Base-by-base conservation (phyloP, 2,888 invertebrate genomes). In the Drosophila mettleri region DNA sequence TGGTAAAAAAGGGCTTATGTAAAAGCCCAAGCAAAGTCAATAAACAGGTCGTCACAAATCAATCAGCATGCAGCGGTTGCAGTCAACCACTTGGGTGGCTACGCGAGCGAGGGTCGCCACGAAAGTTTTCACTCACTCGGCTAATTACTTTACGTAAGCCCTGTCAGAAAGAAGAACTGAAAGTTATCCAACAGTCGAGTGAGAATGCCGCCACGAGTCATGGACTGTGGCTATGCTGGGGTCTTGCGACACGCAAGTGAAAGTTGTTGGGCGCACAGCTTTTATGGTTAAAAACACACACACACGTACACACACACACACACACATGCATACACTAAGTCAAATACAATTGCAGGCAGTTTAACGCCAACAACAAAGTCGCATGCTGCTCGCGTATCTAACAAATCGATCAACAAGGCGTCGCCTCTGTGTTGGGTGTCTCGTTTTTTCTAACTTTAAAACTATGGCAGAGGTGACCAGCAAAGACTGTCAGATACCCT, bases 351-450 rank as follows among this genome's bases (percentile, higher is more conserved):
- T 82, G 74, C 79, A 78, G 67, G 36, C 61, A 18, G 49, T 48
- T 31, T 48, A 61, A 43, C 74, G 43, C 27, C 62, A 27, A 58
- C 74, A 67, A 48, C 41, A 38, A 66, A 61, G 79, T 69, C 76
- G 71, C 71, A 78, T 82, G 85, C 80, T 70, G 58, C 54, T 51
- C 78, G 74, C 87, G 62, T 86, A 86, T 86, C 86, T 86, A 72
- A 74, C 73, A 76, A 75, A 86, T 86, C 78, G 85, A 86, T 86
- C 87, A 84, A 79, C 82, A 78, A 69, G 66, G 57, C 75, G 66
- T 69, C 55, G 69, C 65, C 70, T 67, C 53, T 63, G 54, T 69
- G 34, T 49, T 59, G 39, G 43, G 55, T 53, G 55, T 45, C 46
- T 59, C 68, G 78, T 76, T 43, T 80, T 80, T 81, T 83, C 78